Evolutionary conservation across 2,113 vertebrate genomes (phyloP).

Genomic region (Nerophis lumbriciformis): DNA sequence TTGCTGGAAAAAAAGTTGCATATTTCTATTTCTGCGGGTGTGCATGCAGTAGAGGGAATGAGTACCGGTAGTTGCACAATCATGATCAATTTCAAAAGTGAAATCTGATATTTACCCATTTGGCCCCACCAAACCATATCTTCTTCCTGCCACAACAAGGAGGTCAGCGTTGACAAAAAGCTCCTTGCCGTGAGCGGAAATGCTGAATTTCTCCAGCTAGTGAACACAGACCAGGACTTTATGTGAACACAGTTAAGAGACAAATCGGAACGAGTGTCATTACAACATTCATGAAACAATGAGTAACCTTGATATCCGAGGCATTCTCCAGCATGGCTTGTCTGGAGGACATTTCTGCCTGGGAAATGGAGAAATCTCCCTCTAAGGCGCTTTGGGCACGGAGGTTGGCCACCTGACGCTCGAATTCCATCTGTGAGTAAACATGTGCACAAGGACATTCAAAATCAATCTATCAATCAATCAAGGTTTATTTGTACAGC

Average conservation of each 20-base stretch:
- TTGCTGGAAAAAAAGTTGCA: slow-evolving; percentile 65
- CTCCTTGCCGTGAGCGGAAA: slow-evolving; percentile 90
- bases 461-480: background rate
- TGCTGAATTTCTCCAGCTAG: slow-evolving; percentile 90
- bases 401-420: slow-evolving; percentile 78
- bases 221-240: background rate
- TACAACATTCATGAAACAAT: background rate
- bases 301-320: slow-evolving; percentile 85
- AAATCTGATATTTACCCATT: slow-evolving; percentile 76
- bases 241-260: background rate
- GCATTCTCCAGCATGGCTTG: slow-evolving; percentile 92
- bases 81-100: background rate
- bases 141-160: slow-evolving; percentile 83
- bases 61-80: no score
- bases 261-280: background rate
- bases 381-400: slow-evolving; percentile 80
- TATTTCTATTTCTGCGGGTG: no score
- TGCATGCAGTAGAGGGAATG: no score
- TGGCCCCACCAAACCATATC: slow-evolving; percentile 89
- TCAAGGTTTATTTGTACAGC: no score
- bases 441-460: background rate
- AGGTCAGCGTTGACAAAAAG: slow-evolving; percentile 89
- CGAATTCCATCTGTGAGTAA: slow-evolving; percentile 77
- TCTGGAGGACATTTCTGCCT: slow-evolving; percentile 86
- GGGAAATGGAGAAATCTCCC: slow-evolving; percentile 87